phyloP scores from a whole-genome alignment of 1,140 invertebrate genomes.

The Eriosoma lanigerum region DNA sequence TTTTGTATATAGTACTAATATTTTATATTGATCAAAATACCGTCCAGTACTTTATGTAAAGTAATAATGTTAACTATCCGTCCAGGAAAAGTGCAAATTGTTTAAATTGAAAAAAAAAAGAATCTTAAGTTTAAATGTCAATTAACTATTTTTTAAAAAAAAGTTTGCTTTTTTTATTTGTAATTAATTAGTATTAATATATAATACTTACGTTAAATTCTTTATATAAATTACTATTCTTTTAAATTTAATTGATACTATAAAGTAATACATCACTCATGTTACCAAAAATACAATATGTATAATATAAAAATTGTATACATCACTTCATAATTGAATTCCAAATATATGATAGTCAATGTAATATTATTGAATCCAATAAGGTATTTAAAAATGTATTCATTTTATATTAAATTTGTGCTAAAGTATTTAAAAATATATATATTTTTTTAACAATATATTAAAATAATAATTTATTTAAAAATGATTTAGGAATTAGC shows the following conservation, averaged over 20 bases:
- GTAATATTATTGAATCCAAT: background rate
- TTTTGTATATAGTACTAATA: too few relatives aligned
- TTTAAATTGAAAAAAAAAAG: background rate
- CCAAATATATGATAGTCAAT: background rate
- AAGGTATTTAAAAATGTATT: background rate
- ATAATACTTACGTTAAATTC: background rate
- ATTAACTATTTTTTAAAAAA: too few relatives aligned
- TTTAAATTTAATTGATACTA: background rate
- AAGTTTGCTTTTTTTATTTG: background rate
- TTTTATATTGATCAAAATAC: background rate
- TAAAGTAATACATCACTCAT: background rate
- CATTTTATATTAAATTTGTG: background rate
- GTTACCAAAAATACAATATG: background rate
- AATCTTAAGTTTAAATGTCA: background rate
- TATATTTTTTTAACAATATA: background rate
- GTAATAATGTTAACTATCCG: constrained; percentile 1
- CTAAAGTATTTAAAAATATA: background rate
- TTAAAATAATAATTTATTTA: background rate
- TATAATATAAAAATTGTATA: background rate
- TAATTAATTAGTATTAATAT: background rate
- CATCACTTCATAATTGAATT: background rate
- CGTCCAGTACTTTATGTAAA: background rate
- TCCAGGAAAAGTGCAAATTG: background rate
- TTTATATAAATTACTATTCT: background rate
- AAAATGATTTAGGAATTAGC: background rate